Percentiles rank a stretch among this genome's conserved stretches.
These are phyloP conservation scores for Scaptomyza pallida DNA, from an alignment of 1,140 invertebrate species.

Conservation along the genomic window DNA sequence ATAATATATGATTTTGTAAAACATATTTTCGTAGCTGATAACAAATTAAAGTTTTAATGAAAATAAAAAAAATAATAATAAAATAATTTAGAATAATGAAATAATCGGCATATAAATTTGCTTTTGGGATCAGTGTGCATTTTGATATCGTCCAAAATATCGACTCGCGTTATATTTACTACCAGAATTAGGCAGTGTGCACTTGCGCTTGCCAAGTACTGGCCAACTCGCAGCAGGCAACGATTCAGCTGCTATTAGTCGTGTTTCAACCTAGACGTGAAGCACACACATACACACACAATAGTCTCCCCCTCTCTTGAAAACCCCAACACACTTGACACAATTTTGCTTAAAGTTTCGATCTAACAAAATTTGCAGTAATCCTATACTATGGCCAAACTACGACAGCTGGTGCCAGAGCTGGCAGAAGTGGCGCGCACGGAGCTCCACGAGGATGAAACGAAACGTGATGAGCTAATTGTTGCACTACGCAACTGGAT, in stretches of 20 bases:
- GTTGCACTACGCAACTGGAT: conserved; percentile 87
- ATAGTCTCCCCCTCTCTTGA: no score
- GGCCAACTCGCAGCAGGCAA: conserved; percentile 41
- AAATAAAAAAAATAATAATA: no score
- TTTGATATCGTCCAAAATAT: not conserved
- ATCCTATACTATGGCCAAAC: conserved; percentile 72
- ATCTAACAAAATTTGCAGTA: conserved; percentile 37
- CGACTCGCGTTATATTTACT: conserved; percentile 1
- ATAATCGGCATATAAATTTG: not conserved
- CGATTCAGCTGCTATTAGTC: conserved; percentile 54
- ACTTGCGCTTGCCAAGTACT: conserved; percentile 27
- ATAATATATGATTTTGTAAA: no score
- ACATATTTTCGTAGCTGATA: not conserved
- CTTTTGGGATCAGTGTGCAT: conserved; percentile 17
- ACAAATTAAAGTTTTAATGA: not conserved
- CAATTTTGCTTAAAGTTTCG: conserved; percentile 10
- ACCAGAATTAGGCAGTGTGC: conserved; percentile 1
- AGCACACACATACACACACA: conserved; percentile 28
- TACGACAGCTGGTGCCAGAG: conserved; percentile 84
- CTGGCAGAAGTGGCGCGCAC: conserved; percentile 85
- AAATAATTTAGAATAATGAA: not conserved
- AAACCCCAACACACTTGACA: no score
- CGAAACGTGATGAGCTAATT: conserved; percentile 84
- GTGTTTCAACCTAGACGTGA: conserved; percentile 41
- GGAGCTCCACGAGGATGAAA: conserved; percentile 86